Conservation (phyloP, 2,888 invertebrate genomes). For the Uropetala carovei region DNA sequence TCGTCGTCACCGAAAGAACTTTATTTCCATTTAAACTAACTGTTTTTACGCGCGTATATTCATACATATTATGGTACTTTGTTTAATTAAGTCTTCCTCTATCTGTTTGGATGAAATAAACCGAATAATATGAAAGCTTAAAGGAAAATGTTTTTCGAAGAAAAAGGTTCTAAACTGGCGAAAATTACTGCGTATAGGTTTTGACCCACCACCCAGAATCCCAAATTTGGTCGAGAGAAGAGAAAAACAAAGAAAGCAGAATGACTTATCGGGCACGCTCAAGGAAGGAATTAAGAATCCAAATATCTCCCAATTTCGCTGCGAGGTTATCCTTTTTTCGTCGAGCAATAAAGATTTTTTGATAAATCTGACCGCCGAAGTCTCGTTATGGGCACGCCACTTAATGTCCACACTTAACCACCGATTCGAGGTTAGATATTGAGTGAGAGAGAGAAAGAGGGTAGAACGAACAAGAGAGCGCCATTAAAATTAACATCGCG, state of each 20-base stretch:
- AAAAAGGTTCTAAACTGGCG: no score
- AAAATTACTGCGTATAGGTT: background rate
- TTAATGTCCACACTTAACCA: background rate
- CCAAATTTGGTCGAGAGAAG: background rate
- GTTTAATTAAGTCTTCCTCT: no score
- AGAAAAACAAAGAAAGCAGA: background rate
- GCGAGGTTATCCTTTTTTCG: background rate
- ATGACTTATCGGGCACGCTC: background rate
- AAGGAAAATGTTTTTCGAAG: no score
- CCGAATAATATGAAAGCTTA: no score
- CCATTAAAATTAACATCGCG: conserved; percentile 18
- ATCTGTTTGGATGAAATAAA: no score
- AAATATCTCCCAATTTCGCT: background rate
- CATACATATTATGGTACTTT: no score
- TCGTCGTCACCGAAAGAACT: no score
- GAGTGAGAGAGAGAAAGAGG: no score
- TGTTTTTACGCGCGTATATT: no score
- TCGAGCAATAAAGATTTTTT: background rate
- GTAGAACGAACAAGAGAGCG: no score
- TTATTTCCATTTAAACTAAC: no score
- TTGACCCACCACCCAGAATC: background rate
- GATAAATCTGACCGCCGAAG: background rate
- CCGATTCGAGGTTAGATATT: background rate
- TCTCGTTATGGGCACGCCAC: background rate
- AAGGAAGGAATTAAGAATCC: conserved; percentile 9